Evolutionary conservation across 2,113 vertebrate species (phyloP).

Genomic region (Muntiacus reevesi): DNA sequence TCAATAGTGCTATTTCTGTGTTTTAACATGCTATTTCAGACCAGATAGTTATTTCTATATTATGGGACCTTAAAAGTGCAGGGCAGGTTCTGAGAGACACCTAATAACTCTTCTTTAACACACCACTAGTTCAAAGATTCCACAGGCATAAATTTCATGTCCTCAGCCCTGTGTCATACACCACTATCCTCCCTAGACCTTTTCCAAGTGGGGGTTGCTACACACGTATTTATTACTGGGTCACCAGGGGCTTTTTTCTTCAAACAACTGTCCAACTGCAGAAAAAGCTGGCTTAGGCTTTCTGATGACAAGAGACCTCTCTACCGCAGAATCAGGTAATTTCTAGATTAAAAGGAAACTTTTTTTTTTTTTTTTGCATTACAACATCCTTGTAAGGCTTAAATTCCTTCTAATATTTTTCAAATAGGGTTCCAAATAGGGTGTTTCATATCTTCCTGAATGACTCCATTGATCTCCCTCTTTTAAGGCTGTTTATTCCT

Average conservation of each 20-base stretch:
- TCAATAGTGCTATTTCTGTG: conserved; percentile 19
- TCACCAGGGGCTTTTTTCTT: not conserved
- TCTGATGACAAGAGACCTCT: not conserved
- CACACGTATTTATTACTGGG: not conserved
- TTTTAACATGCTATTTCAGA: not conserved
- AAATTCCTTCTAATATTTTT: not conserved
- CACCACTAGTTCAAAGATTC: not conserved
- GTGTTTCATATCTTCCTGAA: not conserved
- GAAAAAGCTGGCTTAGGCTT: not conserved
- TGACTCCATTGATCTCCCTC: not conserved
- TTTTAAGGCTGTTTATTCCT: not conserved
- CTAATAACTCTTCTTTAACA: not conserved
- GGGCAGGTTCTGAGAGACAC: not conserved
- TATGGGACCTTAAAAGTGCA: not conserved
- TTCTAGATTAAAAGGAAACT: not conserved
- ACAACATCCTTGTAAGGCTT: not conserved
- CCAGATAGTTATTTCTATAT: not conserved
- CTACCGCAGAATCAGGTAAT: not conserved
- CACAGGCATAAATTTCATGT: not conserved
- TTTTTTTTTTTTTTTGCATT: not conserved
- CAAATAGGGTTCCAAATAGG: not conserved
- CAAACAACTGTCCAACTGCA: not conserved
- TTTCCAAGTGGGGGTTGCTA: not conserved
- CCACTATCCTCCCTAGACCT: fast-evolving
- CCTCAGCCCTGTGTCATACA: not conserved